phyloP scores from a whole-genome alignment of 2,113 vertebrate species.

The Pyxicephalus adspersus region DNA sequence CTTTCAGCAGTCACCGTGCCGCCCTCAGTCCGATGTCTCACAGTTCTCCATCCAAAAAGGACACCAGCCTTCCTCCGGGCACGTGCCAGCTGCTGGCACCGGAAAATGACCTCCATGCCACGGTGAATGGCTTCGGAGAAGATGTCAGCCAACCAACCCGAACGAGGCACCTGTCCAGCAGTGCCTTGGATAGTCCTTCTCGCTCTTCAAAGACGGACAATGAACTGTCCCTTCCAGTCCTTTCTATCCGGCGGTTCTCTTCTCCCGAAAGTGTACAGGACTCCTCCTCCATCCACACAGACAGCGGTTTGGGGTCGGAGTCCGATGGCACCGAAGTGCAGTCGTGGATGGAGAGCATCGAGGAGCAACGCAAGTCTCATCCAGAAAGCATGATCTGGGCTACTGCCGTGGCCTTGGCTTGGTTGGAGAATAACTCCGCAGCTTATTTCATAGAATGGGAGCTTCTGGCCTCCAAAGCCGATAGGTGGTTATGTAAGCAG shows the following conservation, averaged over 20 bases:
- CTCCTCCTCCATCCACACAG: not conserved
- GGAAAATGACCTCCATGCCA: rapidly evolving
- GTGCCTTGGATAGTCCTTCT: constrained; percentile 50
- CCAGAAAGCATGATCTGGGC: constrained; percentile 88
- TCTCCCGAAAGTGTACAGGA: constrained; percentile 59
- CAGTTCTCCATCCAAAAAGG: constrained; percentile 60
- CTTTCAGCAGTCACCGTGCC: constrained; percentile 85
- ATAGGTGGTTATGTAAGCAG: constrained; percentile 84
- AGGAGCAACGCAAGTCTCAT: constrained; percentile 65
- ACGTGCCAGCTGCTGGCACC: constrained; percentile 34
- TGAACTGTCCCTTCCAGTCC: constrained; percentile 54
- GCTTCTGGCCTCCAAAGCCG: constrained; percentile 91
- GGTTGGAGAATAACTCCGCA: constrained; percentile 94
- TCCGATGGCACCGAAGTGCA: not conserved
- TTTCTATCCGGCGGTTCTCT: constrained; percentile 61
- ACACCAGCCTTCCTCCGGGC: not conserved
- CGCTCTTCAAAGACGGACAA: constrained; percentile 57
- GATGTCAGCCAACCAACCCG: rapidly evolving
- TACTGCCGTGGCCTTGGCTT: constrained; percentile 89
- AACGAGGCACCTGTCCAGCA: constrained; percentile 53
- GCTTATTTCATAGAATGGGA: constrained; percentile 93
- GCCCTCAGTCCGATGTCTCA: constrained; percentile 75
- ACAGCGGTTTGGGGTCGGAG: constrained; percentile 59
- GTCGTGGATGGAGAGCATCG: not conserved
- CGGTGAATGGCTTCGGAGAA: rapidly evolving